phyloP scores from a whole-genome alignment of 2,113 vertebrate genomes.

The Neoarius graeffei region DNA sequence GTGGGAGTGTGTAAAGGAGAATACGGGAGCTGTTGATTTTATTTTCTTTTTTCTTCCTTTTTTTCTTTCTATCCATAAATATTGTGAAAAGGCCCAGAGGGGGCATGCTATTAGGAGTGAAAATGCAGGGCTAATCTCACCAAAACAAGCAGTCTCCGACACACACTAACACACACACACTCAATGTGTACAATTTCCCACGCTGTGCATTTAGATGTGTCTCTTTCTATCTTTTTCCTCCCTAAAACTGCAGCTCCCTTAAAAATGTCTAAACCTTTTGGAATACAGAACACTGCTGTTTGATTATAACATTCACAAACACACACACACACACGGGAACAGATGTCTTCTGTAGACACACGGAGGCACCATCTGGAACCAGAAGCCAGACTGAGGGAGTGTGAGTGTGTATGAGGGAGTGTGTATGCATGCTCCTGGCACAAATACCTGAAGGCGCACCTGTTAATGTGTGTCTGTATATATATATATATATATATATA shows the following conservation, averaged over 20 bases:
- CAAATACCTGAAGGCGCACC: conserved; percentile 36
- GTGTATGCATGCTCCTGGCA: conserved; percentile 38
- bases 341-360: conserved; percentile 81
- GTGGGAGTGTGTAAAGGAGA: conserved; percentile 52
- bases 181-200: background rate
- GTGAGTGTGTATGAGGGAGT: conserved; percentile 52
- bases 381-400: conserved; percentile 56
- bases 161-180: conserved; percentile 5
- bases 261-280: conserved; percentile 10
- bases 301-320: conserved; percentile 35
- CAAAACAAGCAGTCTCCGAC: conserved; percentile 3
- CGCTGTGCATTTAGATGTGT: background rate
- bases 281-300: conserved; percentile 17
- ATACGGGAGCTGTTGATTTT: conserved; percentile 16
- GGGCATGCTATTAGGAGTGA: conserved; percentile 32
- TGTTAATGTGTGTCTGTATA: conserved; percentile 60
- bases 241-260: background rate
- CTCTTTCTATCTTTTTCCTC: background rate
- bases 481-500: conserved; percentile 59
- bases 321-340: conserved; percentile 52
- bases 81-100: conserved; percentile 27
- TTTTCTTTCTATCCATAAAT: conserved; percentile 25
- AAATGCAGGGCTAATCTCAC: conserved; percentile 31
- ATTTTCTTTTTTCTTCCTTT: background rate
- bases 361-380: conserved; percentile 74